Base-by-base conservation (phyloP, 2,888 invertebrate genomes). In the Nemoura dubitans region DNA sequence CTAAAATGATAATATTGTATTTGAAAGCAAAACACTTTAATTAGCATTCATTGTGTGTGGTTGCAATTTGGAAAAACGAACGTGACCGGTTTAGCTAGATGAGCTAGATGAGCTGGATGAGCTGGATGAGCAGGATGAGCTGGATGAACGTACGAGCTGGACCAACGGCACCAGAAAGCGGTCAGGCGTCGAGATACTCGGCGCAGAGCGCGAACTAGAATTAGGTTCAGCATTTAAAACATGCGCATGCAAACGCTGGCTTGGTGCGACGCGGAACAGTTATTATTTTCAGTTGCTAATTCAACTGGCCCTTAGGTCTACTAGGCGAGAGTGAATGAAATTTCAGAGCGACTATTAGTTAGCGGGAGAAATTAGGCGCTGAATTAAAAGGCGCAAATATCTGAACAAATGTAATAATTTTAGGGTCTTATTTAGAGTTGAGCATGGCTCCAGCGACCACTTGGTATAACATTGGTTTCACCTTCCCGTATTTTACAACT, bases 41-140 rank as follows among this genome's bases (percentile, higher is more conserved):
- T 59, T 59, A 59, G 59, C 59, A 59, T 59, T 59, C 59, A 59
- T 59, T 59, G 59, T 59, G 59, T 59, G 59, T 21, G 59, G 59
- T 59, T 59, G 59, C 59, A 10, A 59, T 59, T 59, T 59, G 59
- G 59, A 59, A 59, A 59, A 59, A 59, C 59, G 59, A 59, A 59
- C 59, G 59, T 59, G 59, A 59, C 59, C 59, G 59, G 59, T 59
- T 59, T 59, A 59, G 59, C 59, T 21, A 59, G 59, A 59, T 59
- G 59, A 59, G 59, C 21, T 21, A 21, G 59, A 59, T 59, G 59
- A 59, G 59, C 21, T 21, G 21, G 59, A 59, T 59, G 59, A 59
- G 59, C 59, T 21, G 21, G 59, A 36, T 36, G 36, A 36, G 36
- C 36, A 6, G 10, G 36, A 36, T 10, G 36, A 36, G 10, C 36